Conservation (phyloP, 2,888 invertebrate species). For the Digitonthophagus gazella region DNA sequence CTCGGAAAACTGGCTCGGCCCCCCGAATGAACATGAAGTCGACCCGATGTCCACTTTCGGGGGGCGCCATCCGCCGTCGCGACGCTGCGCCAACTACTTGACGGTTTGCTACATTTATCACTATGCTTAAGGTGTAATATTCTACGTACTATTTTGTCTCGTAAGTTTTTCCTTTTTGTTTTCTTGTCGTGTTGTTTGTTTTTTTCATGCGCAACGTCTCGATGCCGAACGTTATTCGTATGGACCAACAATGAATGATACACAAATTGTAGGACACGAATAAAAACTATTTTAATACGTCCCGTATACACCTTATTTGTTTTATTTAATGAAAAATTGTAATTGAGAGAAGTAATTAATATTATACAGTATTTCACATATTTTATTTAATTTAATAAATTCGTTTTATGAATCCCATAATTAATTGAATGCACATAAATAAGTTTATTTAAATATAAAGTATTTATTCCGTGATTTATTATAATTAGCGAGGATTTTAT, state of each 20-base stretch:
- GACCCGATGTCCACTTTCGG: conserved; percentile 25
- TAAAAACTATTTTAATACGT: neutral
- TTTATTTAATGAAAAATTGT: too few species aligned
- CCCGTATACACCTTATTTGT: too few species aligned
- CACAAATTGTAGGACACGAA: conserved; percentile 1
- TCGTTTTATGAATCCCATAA: too few species aligned
- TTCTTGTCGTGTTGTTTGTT: neutral
- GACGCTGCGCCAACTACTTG: neutral
- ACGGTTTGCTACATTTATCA: conserved; percentile 20
- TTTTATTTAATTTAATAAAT: too few species aligned
- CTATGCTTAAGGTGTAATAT: conserved; percentile 27
- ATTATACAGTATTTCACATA: too few species aligned
- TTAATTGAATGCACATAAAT: too few species aligned
- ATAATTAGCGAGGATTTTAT: too few species aligned
- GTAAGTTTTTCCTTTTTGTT: conserved; percentile 7
- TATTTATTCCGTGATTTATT: too few species aligned
- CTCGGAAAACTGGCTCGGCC: conserved; percentile 41
- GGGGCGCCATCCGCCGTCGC: conserved; percentile 28
- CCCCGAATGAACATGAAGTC: conserved; percentile 34
- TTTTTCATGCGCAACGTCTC: neutral
- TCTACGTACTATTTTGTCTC: neutral
- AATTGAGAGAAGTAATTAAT: too few species aligned
- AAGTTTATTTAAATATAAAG: too few species aligned
- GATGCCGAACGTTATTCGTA: neutral
- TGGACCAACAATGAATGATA: neutral